These are phyloP conservation scores for Esox masquinongy DNA, from an alignment of 2,797 vertebrate genomes.

Conservation along the genomic window DNA sequence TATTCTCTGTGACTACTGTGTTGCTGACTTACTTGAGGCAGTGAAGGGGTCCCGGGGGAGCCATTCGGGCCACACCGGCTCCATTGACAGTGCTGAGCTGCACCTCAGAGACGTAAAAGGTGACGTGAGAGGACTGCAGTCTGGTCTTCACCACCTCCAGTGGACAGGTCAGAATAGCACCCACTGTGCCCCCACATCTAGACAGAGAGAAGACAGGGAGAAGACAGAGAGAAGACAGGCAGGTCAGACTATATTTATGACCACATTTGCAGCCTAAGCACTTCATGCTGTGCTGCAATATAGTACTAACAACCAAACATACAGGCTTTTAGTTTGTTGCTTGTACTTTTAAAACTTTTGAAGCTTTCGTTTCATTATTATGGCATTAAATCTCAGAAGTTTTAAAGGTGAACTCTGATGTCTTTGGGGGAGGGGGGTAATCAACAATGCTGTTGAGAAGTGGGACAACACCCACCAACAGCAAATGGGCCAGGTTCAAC, in stretches of 20 bases:
- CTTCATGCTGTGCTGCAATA: not conserved
- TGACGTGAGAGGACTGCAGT: conserved; percentile 93
- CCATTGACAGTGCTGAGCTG: conserved; percentile 91
- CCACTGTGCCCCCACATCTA: conserved; percentile 97
- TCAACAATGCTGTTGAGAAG: not conserved
- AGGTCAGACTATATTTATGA: not conserved
- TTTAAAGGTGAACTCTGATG: not conserved
- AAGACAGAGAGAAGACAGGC: not conserved
- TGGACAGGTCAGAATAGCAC: conserved; percentile 97
- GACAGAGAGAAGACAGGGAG: not conserved
- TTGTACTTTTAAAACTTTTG: not conserved
- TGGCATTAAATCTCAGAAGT: not conserved
- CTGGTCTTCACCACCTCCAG: conserved; percentile 98
- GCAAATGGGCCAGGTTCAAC: not conserved
- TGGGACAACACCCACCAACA: not conserved
- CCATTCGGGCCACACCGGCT: conserved; percentile 85
- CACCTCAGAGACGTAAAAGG: conserved; percentile 93
- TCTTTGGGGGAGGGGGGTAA: not conserved
- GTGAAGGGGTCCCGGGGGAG: conserved; percentile 90
- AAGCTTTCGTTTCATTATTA: not conserved
- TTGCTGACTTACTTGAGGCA: conserved; percentile 87
- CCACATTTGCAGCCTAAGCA: not conserved
- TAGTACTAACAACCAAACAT: not conserved
- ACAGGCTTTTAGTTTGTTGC: not conserved
- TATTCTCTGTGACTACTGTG: not conserved